Evolutionary conservation across 2,797 vertebrate genomes (phyloP).

Genomic region (Halcyon chelicuti): DNA sequence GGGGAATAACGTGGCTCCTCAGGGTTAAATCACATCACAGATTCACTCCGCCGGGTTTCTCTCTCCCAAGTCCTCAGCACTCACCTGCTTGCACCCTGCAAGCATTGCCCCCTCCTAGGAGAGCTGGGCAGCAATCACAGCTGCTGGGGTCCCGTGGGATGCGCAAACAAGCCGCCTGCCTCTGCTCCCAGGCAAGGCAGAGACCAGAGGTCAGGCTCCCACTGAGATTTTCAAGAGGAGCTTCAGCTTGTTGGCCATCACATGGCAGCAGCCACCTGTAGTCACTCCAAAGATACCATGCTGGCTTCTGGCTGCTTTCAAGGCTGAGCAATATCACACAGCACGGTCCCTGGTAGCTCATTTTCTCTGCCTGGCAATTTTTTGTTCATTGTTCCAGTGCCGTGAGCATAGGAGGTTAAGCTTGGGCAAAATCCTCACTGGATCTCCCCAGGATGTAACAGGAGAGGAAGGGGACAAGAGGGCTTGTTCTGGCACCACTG

Average conservation of each 20-base stretch:
- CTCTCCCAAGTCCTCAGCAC: neutral
- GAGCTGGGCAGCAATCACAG: neutral
- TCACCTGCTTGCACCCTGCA: neutral
- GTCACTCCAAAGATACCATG: neutral
- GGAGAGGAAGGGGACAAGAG: neutral
- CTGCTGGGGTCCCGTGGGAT: neutral
- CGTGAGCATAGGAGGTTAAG: fast-evolving
- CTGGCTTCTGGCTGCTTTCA: neutral
- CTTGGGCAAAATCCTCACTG: neutral
- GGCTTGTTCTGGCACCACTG: neutral
- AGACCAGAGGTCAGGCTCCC: neutral
- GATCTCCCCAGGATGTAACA: neutral
- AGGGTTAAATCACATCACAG: neutral
- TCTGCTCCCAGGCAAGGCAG: neutral
- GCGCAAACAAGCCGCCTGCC: neutral
- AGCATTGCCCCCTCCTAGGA: neutral
- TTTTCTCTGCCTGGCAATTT: neutral
- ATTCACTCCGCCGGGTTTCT: neutral
- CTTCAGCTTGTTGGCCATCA: neutral
- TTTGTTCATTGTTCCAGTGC: neutral
- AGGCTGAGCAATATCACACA: neutral
- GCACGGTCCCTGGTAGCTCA: neutral
- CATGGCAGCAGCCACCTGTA: neutral
- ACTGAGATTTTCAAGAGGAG: neutral
- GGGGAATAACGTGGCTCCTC: fast-evolving